These are phyloP conservation scores for Fukomys damarensis DNA, from an alignment of 2,113 vertebrate genomes.

Conservation along the genomic window DNA sequence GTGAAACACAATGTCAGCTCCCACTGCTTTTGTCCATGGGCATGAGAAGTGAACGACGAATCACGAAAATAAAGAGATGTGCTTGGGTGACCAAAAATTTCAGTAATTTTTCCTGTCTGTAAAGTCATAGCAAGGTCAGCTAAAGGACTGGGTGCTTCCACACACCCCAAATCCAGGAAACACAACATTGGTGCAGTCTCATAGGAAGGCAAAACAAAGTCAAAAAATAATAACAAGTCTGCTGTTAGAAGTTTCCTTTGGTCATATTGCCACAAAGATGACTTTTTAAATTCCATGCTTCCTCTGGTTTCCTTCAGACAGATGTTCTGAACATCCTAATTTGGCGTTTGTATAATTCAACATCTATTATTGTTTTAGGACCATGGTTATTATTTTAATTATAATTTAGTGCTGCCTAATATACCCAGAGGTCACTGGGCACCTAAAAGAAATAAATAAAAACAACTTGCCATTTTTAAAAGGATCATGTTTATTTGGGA, in stretches of 20 bases:
- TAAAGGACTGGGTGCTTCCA: slow-evolving; percentile 30
- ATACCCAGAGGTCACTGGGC: slow-evolving; percentile 66
- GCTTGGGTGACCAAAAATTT: slow-evolving; percentile 68
- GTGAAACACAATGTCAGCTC: slow-evolving; percentile 64
- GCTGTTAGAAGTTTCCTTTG: neutral
- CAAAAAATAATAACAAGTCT: slow-evolving; percentile 45
- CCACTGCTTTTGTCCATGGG: slow-evolving; percentile 60
- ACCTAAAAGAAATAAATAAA: slow-evolving; percentile 80
- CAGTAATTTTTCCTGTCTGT: slow-evolving; percentile 71
- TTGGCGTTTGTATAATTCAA: slow-evolving; percentile 33
- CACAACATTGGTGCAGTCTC: neutral
- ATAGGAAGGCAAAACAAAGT: slow-evolving; percentile 48
- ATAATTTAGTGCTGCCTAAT: slow-evolving; percentile 74
- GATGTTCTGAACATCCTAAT: slow-evolving; percentile 54
- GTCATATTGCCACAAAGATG: slow-evolving; percentile 25
- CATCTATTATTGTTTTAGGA: slow-evolving; percentile 69
- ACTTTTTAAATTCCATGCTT: slow-evolving; percentile 57
- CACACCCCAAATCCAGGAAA: neutral
- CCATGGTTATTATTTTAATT: slow-evolving; percentile 79
- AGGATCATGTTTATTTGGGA: slow-evolving; percentile 81
- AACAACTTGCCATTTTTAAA: slow-evolving; percentile 80
- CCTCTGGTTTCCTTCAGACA: slow-evolving; percentile 10
- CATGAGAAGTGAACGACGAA: slow-evolving; percentile 60
- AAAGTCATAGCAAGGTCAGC: slow-evolving; percentile 70
- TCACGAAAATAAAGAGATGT: slow-evolving; percentile 73